Conservation (phyloP, 2,113 vertebrate species). For the Lycaon pictus region DNA sequence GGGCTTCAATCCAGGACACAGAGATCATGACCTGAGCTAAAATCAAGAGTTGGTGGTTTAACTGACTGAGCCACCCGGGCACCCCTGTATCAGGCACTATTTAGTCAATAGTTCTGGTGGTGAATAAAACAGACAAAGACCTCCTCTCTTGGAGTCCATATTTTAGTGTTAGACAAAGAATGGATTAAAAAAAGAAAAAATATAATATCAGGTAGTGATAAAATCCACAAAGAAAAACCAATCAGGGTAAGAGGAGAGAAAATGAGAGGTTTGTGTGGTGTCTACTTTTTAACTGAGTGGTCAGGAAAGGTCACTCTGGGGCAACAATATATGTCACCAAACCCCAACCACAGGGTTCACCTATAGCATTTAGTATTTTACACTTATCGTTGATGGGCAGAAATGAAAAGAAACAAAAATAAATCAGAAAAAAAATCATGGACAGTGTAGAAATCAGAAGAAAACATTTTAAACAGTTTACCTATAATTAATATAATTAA, state of each 20-base stretch:
- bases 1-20: background rate
- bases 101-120: background rate
- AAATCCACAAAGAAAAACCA: background rate
- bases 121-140: background rate
- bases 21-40: background rate
- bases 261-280: accelerated
- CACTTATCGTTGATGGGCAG: background rate
- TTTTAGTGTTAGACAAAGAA: background rate
- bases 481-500: constrained; percentile 46
- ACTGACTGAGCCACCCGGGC: background rate
- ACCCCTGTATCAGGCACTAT: background rate
- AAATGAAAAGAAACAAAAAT: background rate
- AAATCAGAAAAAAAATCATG: background rate
- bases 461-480: background rate
- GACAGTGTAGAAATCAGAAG: background rate
- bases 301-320: background rate
- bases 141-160: background rate
- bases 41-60: background rate
- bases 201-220: background rate
- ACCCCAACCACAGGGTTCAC: background rate
- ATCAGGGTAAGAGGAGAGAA: background rate
- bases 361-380: background rate
- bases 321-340: background rate
- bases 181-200: background rate
- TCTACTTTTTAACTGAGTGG: background rate